These are phyloP conservation scores for Trichomycterus rosablanca DNA, from an alignment of 2,113 vertebrate genomes.

Conservation along the genomic window DNA sequence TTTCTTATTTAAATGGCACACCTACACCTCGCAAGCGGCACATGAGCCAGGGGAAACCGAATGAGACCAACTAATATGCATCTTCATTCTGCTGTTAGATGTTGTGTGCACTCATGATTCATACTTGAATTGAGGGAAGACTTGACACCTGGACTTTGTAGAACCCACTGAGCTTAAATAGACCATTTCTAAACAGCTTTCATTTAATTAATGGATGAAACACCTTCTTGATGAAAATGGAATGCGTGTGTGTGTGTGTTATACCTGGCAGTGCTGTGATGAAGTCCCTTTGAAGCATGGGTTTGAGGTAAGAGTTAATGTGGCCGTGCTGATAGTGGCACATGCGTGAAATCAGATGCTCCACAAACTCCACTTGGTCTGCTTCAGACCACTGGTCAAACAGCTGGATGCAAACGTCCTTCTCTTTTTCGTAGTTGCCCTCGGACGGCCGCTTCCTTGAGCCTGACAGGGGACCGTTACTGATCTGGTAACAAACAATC, in stretches of 20 bases:
- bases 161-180: no score
- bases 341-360: conserved; percentile 98
- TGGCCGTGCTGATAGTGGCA: conserved; percentile 99
- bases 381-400: conserved; percentile 99
- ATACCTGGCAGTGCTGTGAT: conserved; percentile 97
- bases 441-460: conserved; percentile 94
- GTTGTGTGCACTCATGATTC: no score
- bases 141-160: no score
- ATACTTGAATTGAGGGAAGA: no score
- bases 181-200: no score
- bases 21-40: no score
- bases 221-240: no score
- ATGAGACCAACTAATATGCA: no score
- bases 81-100: no score
- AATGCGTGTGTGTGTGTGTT: background rate
- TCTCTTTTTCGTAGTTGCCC: conserved; percentile 97
- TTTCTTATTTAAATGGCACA: no score
- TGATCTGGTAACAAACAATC: conserved; percentile 68
- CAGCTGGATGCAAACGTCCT: conserved; percentile 95
- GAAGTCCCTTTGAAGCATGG: conserved; percentile 98
- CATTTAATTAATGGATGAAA: no score
- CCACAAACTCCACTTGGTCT: conserved; percentile 98
- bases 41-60: no score
- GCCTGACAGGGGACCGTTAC: conserved; percentile 89
- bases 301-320: conserved; percentile 99